A percentile compares a stretch with the other conserved stretches of the same genome.
These are phyloP conservation scores for Xenentodon cancila DNA, from an alignment of 2,797 vertebrate species.

Conservation along the genomic window DNA sequence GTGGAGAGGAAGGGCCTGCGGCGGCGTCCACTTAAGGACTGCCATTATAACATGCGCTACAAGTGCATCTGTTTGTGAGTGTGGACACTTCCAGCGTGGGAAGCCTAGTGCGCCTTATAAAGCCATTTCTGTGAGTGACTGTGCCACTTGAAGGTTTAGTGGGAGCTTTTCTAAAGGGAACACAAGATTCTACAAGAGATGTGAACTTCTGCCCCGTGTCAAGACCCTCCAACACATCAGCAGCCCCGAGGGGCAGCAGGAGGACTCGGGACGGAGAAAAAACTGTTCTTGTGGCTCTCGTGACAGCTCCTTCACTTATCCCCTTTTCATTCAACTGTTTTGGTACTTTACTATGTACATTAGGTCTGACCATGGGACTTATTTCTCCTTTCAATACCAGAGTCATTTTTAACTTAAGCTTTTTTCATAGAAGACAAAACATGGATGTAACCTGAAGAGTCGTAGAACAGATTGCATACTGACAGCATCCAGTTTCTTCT, in stretches of 20 bases:
- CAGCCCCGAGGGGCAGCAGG: not conserved
- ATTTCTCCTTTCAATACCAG: no score
- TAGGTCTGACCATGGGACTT: no score
- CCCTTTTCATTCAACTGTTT: no score
- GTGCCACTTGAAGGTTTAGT: constrained; percentile 71
- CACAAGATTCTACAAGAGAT: constrained; percentile 51
- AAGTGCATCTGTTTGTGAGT: constrained; percentile 40
- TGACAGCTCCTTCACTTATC: no score
- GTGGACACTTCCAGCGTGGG: constrained; percentile 8
- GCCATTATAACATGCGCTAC: constrained; percentile 38
- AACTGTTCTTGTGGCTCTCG: no score
- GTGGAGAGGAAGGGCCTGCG: constrained; percentile 52
- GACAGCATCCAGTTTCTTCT: no score
- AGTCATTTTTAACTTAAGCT: no score
- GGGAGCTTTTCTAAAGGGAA: constrained; percentile 52
- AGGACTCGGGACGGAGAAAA: no score
- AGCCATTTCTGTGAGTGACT: constrained; percentile 56
- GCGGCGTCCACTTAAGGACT: constrained; percentile 59
- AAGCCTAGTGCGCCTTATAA: constrained; percentile 31
- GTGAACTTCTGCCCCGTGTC: constrained; percentile 49
- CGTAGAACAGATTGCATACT: no score
- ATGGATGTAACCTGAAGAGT: no score
- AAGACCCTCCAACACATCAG: constrained; percentile 19
- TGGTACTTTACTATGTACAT: no score
- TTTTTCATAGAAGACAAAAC: no score